Conservation (phyloP, 2,113 vertebrate genomes). For the Ginglymostoma cirratum region DNA sequence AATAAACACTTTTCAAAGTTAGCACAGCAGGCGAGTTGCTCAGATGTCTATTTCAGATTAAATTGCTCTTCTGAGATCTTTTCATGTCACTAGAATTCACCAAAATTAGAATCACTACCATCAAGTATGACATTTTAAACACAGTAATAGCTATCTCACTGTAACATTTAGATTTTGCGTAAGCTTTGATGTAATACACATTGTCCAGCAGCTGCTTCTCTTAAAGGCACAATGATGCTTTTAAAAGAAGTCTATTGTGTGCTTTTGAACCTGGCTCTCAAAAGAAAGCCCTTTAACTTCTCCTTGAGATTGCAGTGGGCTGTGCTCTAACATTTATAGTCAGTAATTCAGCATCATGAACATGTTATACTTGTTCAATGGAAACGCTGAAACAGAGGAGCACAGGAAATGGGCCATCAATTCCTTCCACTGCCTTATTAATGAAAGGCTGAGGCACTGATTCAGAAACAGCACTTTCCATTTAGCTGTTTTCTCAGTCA, state of each 20-base stretch:
- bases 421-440: background rate
- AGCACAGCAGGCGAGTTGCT: background rate
- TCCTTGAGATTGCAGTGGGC: background rate
- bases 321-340: background rate
- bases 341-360: background rate
- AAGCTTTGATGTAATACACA: background rate
- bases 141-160: background rate
- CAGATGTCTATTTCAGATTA: background rate
- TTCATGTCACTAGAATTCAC: background rate
- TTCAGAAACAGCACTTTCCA: conserved; percentile 15
- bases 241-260: background rate
- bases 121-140: background rate
- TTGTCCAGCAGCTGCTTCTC: background rate
- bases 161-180: background rate
- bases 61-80: background rate
- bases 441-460: background rate
- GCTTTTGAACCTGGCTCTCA: background rate
- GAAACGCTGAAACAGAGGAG: background rate
- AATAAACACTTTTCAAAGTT: background rate
- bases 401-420: conserved; percentile 26
- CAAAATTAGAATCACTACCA: background rate
- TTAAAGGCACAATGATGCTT: background rate
- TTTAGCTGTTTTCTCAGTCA: conserved; percentile 9
- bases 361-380: background rate
- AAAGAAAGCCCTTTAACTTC: background rate